Evolutionary conservation across 2,797 vertebrate species (phyloP).

Genomic region (Melanotaenia parkinsoni): DNA sequence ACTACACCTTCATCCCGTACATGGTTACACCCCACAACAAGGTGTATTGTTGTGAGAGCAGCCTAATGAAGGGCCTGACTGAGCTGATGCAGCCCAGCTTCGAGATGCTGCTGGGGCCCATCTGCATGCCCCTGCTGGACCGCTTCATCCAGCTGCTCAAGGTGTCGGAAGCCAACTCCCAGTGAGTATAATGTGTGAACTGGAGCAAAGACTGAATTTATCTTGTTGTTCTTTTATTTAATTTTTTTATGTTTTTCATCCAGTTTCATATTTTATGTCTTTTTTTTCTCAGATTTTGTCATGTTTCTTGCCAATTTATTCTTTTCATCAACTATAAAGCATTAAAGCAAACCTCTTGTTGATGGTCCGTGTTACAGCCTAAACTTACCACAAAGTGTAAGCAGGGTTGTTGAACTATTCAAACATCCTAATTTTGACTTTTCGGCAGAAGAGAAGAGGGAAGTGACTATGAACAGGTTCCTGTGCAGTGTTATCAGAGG

Average conservation of each 20-base stretch:
- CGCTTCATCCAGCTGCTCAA: constrained; percentile 94
- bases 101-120: constrained; percentile 94
- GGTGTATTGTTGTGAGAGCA: constrained; percentile 96
- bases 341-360: not conserved
- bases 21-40: constrained; percentile 98
- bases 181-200: constrained; percentile 79
- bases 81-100: constrained; percentile 97
- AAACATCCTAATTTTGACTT: constrained; percentile 14
- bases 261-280: not conserved
- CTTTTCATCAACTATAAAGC: not conserved
- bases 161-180: constrained; percentile 91
- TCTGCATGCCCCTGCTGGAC: constrained; percentile 95
- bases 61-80: constrained; percentile 94
- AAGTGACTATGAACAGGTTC: not conserved
- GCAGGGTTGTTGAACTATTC: not conserved
- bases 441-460: not conserved
- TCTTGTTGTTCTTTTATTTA: not conserved
- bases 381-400: not conserved
- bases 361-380: not conserved
- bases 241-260: not conserved
- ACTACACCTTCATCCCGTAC: constrained; percentile 96
- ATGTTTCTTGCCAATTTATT: not conserved
- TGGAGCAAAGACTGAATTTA: not conserved
- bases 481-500: not conserved
- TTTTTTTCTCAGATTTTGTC: not conserved